Conservation (phyloP, 2,797 vertebrate species). For the Eulemur mongoz region DNA sequence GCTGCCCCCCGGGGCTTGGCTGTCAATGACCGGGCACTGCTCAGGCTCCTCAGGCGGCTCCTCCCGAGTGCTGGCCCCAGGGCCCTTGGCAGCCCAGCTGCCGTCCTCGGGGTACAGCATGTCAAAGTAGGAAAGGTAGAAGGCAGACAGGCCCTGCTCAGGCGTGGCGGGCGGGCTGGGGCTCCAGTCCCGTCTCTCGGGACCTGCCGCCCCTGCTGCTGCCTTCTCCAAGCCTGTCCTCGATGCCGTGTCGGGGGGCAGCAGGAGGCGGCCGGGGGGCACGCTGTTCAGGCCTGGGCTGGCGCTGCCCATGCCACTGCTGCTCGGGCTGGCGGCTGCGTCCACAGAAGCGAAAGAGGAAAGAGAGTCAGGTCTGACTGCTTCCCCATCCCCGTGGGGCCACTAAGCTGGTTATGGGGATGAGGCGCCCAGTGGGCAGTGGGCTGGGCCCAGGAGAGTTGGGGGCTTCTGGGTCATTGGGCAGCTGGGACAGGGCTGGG, state of each 20-base stretch:
- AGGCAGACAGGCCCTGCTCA: conserved; percentile 88
- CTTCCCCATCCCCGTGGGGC: conserved; percentile 66
- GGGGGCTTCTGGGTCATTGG: conserved; percentile 88
- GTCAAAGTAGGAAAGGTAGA: conserved; percentile 95
- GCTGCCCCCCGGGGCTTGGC: conserved; percentile 87
- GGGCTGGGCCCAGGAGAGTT: conserved; percentile 83
- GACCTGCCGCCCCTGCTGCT: neutral
- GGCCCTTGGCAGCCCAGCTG: conserved; percentile 88
- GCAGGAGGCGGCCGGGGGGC: conserved; percentile 83
- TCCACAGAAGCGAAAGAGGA: conserved; percentile 76
- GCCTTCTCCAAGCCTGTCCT: conserved; percentile 84
- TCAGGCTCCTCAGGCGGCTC: conserved; percentile 81
- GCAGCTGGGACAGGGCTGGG: neutral
- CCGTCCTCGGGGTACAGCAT: conserved; percentile 91
- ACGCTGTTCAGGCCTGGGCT: conserved; percentile 85
- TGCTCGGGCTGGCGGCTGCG: conserved; percentile 58
- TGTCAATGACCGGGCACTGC: conserved; percentile 96
- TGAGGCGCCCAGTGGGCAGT: conserved; percentile 50
- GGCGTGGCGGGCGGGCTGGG: conserved; percentile 85
- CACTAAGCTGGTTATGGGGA: conserved; percentile 85
- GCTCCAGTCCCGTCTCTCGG: conserved; percentile 85
- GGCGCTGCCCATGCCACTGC: conserved; percentile 90
- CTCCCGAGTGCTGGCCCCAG: conserved; percentile 44
- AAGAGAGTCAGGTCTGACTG: conserved; percentile 61
- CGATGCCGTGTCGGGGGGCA: conserved; percentile 86